A percentile compares a stretch with the other conserved stretches of the same genome.
These are phyloP conservation scores for Menidia menidia DNA, from an alignment of 2,797 vertebrate species.

Conservation along the genomic window DNA sequence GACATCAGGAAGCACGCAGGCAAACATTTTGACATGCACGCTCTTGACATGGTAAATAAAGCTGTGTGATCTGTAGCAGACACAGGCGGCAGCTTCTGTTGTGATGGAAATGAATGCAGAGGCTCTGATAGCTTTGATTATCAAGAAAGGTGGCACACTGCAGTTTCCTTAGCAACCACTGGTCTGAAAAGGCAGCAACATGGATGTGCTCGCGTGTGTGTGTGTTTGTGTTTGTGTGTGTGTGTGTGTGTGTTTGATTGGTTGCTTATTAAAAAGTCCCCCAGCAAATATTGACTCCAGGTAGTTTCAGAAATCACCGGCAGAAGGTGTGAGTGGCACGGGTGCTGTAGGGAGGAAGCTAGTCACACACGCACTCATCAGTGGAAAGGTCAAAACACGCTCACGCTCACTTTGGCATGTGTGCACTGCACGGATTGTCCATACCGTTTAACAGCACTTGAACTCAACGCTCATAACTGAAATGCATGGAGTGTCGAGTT, in stretches of 20 bases:
- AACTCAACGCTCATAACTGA: conserved; percentile 17
- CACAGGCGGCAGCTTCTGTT: conserved; percentile 24
- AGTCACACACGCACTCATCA: conserved; percentile 34
- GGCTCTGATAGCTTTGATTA: conserved; percentile 65
- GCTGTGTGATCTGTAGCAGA: conserved; percentile 13
- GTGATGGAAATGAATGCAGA: conserved; percentile 58
- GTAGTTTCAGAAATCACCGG: conserved; percentile 40
- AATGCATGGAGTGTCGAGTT: conserved; percentile 53
- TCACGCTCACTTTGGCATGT: conserved; percentile 46
- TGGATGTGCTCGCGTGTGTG: conserved; percentile 7
- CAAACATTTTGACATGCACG: not conserved
- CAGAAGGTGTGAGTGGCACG: conserved; percentile 9
- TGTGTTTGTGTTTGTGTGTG: conserved; percentile 16
- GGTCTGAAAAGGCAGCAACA: conserved; percentile 46
- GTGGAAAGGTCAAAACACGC: conserved; percentile 45
- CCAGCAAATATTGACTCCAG: conserved; percentile 46
- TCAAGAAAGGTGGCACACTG: conserved; percentile 56
- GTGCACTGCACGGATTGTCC: conserved; percentile 49
- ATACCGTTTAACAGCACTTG: conserved; percentile 18
- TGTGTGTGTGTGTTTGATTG: conserved; percentile 47
- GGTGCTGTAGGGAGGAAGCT: conserved; percentile 22
- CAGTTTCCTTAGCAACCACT: conserved; percentile 75
- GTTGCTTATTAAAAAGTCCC: conserved; percentile 48
- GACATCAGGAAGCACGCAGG: not conserved
- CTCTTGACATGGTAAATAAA: not conserved